Conservation (phyloP, 92 coral and sea anemone genomes). For the Epizoanthus scotinus region DNA sequence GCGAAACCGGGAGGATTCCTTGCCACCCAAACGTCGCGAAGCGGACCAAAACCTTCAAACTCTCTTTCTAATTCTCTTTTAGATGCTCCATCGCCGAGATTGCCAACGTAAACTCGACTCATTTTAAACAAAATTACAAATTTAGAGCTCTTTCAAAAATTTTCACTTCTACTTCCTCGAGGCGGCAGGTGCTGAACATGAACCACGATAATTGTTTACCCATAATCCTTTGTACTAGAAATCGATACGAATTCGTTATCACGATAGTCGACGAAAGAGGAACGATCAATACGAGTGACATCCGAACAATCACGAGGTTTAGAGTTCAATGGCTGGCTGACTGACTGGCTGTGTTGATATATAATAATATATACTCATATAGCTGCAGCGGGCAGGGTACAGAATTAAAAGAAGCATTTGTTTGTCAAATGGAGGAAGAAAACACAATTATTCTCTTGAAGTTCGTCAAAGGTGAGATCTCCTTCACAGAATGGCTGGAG, state of each 20-base stretch:
- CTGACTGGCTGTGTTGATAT: background rate
- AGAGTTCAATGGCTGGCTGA: background rate
- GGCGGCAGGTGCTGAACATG: constrained; percentile 26
- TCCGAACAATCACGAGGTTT: background rate
- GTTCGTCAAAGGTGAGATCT: constrained; percentile 89
- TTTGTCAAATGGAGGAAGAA: constrained; percentile 40
- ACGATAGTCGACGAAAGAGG: background rate
- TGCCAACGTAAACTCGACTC: constrained; percentile 95
- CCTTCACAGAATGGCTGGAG: constrained; percentile 91
- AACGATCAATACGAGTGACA: background rate
- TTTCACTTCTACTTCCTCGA: background rate
- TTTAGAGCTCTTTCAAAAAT: background rate
- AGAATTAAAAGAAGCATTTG: background rate
- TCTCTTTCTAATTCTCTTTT: constrained; percentile 94
- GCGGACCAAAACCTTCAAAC: constrained; percentile 80
- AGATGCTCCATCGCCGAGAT: constrained; percentile 90
- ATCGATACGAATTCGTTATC: background rate
- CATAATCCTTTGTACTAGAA: constrained; percentile 41
- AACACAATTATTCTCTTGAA: constrained; percentile 70
- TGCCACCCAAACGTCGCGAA: constrained; percentile 99
- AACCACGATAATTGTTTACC: background rate
- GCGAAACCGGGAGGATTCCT: constrained; percentile 99
- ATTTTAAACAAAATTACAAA: constrained; percentile 16
- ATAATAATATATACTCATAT: too few relatives aligned
- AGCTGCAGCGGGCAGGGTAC: too few relatives aligned